Evolutionary conservation across 2,888 invertebrate genomes (phyloP).

Genomic region (Panzeria rudis): DNA sequence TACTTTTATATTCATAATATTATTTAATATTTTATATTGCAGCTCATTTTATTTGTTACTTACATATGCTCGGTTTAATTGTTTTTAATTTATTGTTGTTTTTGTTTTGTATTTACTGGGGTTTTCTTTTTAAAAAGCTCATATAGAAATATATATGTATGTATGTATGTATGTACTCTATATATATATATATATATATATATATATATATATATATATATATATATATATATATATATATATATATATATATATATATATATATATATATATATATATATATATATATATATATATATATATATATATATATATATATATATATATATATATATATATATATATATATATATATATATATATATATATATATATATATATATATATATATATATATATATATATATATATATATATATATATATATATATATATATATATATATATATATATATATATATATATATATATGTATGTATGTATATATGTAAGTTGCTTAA

Average conservation of each 20-base stretch:
- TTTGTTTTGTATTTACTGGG: constrained; percentile 29
- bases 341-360: constrained; percentile 62
- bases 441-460: constrained; percentile 69
- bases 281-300: constrained; percentile 67
- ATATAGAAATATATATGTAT: constrained; percentile 72
- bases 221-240: constrained; percentile 62
- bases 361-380: constrained; percentile 65
- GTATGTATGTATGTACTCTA: constrained; percentile 68
- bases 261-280: constrained; percentile 66
- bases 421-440: constrained; percentile 67
- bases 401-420: constrained; percentile 67
- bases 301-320: constrained; percentile 67
- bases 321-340: constrained; percentile 64
- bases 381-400: constrained; percentile 66
- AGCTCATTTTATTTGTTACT: constrained; percentile 61
- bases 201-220: constrained; percentile 64
- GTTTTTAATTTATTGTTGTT: constrained; percentile 56
- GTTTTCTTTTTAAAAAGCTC: constrained; percentile 72
- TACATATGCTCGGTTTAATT: constrained; percentile 41
- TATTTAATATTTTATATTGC: constrained; percentile 48
- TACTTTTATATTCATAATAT: constrained; percentile 46
- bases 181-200: constrained; percentile 67
- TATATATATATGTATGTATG: constrained; percentile 66
- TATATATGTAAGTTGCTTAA: constrained; percentile 67
- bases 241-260: constrained; percentile 65